Base-by-base conservation (phyloP, 2,888 invertebrate genomes). In the Fissipunctia ypsillon region DNA sequence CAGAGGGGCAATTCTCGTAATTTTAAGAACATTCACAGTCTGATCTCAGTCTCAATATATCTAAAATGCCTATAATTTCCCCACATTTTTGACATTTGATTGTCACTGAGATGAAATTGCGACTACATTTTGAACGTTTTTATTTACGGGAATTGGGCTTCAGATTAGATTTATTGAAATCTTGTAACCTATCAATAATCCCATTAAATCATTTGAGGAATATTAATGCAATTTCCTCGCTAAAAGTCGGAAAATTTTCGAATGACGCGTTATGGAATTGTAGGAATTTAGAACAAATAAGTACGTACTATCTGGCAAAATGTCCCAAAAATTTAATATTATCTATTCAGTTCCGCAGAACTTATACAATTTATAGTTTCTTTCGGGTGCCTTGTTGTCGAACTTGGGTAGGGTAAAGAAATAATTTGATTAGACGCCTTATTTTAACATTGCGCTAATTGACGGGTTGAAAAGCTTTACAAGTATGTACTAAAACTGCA, bases 361-460 rank as follows among this genome's bases (percentile, higher is more conserved):
- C 57, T 79, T 50, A 28, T 60, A 70, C 45, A 78, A 69, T 78
- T 77, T 76, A 45, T 48, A 57, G 65, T 73, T 76, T 57, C 38
- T 72, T 69, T 68, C 38, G 38, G 45, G 28, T 38, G 66, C 76
- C 67, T 76, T 69, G 67, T 52, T 61, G 28, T 19, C 65, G 28
- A 79, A 83, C 71, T 71, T 78, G 86, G 81, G 81, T 81, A 84
- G 79, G 88, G 88, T 77, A 82, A 83, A 83, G 43, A 63, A 54
- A 61, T 63, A 9, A 72, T 76, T 71, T 66, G 60, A 73, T 63
- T 69, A 69, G 54, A 65, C 31, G 22, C 57, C 31, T 31, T 69
- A 59, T 71, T 76, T 52, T 73, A 66, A 61, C 43, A 56, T 56
- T 50, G 12, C 12, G 19, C 16, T 35, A 65, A 76, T 76, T 48